Evolutionary conservation across 2,797 vertebrate species (phyloP).

Genomic region (Gambusia yucatana): DNA sequence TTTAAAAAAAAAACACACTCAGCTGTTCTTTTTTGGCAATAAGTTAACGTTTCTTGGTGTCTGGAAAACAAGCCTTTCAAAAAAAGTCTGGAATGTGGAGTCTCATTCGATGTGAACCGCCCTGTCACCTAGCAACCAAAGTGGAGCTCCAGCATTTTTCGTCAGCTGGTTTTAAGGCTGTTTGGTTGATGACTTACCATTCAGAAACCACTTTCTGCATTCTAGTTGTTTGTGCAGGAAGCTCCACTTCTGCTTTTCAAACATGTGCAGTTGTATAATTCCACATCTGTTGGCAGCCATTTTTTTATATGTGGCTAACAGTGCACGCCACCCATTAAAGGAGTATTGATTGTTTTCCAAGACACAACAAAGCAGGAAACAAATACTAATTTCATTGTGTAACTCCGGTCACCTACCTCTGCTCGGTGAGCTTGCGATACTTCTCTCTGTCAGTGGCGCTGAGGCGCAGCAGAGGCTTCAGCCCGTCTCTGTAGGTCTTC

Average conservation of each 20-base stretch:
- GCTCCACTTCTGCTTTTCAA: too few species aligned
- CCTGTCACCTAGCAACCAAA: too few species aligned
- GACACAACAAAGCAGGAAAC: neutral
- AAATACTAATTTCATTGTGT: neutral
- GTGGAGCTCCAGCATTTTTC: too few species aligned
- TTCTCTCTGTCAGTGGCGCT: slow-evolving; percentile 92
- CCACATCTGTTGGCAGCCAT: neutral
- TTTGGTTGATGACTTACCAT: too few species aligned
- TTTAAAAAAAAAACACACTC: neutral
- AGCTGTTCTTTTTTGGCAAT: too few species aligned
- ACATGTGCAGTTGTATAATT: too few species aligned
- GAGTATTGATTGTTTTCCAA: neutral
- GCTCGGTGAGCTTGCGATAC: slow-evolving; percentile 91
- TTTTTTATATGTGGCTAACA: neutral
- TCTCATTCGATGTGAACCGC: too few species aligned
- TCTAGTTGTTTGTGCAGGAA: too few species aligned
- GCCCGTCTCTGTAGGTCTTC: slow-evolving; percentile 88
- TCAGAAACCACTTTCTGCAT: too few species aligned
- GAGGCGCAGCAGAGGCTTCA: slow-evolving; percentile 91
- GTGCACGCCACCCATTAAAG: neutral
- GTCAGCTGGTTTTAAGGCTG: too few species aligned
- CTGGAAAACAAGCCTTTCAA: neutral
- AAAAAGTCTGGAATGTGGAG: too few species aligned
- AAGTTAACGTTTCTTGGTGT: too few species aligned
- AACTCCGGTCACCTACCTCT: slow-evolving; percentile 81